phyloP scores from a whole-genome alignment of 2,888 invertebrate species.

The Thumatha senex region DNA sequence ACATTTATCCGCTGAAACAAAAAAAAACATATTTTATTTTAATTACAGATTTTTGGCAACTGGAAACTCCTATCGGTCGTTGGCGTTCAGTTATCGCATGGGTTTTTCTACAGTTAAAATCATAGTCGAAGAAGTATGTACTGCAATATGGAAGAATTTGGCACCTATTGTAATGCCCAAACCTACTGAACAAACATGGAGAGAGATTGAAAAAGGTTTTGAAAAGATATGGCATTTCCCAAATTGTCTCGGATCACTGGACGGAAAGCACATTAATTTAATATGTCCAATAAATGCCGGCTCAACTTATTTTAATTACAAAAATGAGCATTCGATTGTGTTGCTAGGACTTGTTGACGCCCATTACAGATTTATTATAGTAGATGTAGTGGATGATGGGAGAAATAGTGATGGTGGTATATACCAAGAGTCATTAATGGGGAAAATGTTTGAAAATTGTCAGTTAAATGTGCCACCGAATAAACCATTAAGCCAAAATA shows the following conservation, averaged over 20 bases:
- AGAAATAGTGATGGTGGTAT: constrained; percentile 44
- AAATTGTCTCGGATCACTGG: background rate
- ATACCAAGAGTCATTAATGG: constrained; percentile 14
- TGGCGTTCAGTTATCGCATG: background rate
- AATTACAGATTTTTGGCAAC: background rate
- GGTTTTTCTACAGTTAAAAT: background rate
- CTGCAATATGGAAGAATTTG: background rate
- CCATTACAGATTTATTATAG: constrained; percentile 20
- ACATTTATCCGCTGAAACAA: background rate
- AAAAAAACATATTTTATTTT: background rate
- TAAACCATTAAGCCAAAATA: constrained; percentile 11
- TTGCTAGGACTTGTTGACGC: constrained; percentile 15
- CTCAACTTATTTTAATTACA: constrained; percentile 15
- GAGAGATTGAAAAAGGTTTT: background rate
- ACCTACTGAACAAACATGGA: background rate
- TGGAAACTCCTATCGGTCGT: background rate
- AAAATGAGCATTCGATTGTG: constrained; percentile 16
- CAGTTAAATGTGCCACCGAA: constrained; percentile 30
- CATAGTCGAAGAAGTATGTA: background rate
- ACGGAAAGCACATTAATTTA: constrained; percentile 10
- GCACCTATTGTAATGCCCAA: background rate
- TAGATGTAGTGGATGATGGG: constrained; percentile 43
- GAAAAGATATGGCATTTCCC: background rate
- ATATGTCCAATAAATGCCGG: constrained; percentile 13
- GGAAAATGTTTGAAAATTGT: constrained; percentile 16